phyloP scores from a whole-genome alignment of 2,888 invertebrate genomes.

The Brachypalpus laphriformis region DNA sequence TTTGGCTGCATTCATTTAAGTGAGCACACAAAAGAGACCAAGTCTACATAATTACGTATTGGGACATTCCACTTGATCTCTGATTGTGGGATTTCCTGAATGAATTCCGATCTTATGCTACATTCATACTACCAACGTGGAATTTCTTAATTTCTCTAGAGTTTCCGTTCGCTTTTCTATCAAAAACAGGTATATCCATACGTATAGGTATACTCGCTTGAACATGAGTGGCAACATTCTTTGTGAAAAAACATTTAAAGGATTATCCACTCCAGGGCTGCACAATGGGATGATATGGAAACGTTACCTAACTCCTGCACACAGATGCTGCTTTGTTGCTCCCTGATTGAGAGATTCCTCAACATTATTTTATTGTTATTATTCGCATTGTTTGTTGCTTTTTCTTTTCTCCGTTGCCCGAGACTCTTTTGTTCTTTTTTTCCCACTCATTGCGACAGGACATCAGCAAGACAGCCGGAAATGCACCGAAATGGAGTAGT shows the following conservation, averaged over 20 bases:
- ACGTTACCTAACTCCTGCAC: conserved; percentile 35
- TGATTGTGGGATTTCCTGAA: conserved; percentile 62
- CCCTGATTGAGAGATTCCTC: conserved; percentile 55
- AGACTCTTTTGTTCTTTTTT: conserved; percentile 15
- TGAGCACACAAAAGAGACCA: conserved; percentile 21
- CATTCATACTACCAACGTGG: neutral
- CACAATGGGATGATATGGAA: conserved; percentile 26
- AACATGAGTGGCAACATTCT: conserved; percentile 46
- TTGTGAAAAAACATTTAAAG: conserved; percentile 46
- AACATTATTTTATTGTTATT: conserved; percentile 61
- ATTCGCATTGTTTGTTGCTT: conserved; percentile 65
- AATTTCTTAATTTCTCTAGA: conserved; percentile 45
- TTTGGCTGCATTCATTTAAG: conserved; percentile 11
- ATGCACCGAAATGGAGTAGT: conserved; percentile 49
- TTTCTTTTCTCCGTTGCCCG: conserved; percentile 36
- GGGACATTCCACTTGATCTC: conserved; percentile 56
- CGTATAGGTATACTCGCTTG: conserved; percentile 11
- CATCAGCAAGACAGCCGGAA: conserved; percentile 57
- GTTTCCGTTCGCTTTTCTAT: conserved; percentile 6
- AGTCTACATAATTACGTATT: conserved; percentile 41
- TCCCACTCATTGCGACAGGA: conserved; percentile 16
- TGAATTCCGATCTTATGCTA: conserved; percentile 41
- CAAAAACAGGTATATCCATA: conserved; percentile 30
- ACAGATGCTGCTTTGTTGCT: conserved; percentile 20
- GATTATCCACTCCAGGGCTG: conserved; percentile 25